These are phyloP conservation scores for Brachyptera risi DNA, from an alignment of 2,888 invertebrate genomes.

Conservation along the genomic window DNA sequence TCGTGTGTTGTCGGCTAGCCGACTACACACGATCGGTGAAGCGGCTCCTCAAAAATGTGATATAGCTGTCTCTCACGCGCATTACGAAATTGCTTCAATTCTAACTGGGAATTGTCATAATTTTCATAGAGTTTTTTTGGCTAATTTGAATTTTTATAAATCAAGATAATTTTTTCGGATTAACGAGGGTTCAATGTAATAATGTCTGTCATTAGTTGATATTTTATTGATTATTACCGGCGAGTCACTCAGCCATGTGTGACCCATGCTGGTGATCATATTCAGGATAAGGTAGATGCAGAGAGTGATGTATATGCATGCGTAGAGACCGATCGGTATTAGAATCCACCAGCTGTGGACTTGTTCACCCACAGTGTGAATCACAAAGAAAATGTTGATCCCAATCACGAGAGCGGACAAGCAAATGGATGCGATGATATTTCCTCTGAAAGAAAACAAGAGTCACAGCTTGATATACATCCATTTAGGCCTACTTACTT, in stretches of 20 bases:
- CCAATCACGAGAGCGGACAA: slow-evolving; percentile 66
- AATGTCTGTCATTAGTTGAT: neutral
- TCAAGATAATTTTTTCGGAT: no score
- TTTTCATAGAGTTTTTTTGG: no score
- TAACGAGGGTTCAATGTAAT: no score
- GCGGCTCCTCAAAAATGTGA: no score
- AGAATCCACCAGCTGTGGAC: slow-evolving; percentile 47
- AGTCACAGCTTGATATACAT: no score
- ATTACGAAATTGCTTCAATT: no score
- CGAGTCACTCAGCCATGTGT: slow-evolving; percentile 37
- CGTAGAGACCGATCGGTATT: slow-evolving; percentile 50
- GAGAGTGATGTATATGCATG: slow-evolving; percentile 64
- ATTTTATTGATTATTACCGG: slow-evolving; percentile 33
- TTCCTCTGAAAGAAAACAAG: slow-evolving; percentile 56
- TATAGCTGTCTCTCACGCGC: no score
- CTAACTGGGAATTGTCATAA: no score
- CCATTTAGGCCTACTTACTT: no score
- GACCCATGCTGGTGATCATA: slow-evolving; percentile 64
- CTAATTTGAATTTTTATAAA: no score
- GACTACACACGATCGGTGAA: no score
- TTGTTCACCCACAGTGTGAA: slow-evolving; percentile 52
- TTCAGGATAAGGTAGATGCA: slow-evolving; percentile 71
- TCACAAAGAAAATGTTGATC: slow-evolving; percentile 77
- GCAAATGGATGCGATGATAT: slow-evolving; percentile 62
- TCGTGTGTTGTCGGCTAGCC: no score